Conservation (phyloP, 2,888 invertebrate genomes). For the Thymelicus sylvestris region DNA sequence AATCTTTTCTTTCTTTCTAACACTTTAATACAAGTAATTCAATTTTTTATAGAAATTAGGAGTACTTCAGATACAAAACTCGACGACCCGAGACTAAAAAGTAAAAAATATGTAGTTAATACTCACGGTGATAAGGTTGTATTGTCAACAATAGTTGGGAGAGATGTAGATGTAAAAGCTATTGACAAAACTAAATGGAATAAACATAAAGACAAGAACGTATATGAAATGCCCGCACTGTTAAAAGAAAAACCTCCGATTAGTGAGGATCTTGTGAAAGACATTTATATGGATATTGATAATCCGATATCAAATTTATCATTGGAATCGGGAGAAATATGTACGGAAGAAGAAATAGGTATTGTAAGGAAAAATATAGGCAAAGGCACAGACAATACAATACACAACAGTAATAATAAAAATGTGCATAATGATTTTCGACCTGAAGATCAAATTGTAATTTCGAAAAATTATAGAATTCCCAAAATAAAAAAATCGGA, state of each 20-base stretch:
- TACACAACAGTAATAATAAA: conserved; percentile 19
- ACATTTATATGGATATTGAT: conserved; percentile 57
- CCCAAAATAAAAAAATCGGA: conserved; percentile 47
- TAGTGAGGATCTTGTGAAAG: conserved; percentile 49
- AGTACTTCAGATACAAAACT: conserved; percentile 53
- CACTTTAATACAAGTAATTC: background rate
- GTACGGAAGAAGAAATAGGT: conserved; percentile 37
- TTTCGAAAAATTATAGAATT: conserved; percentile 47
- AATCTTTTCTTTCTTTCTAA: background rate
- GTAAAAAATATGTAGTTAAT: conserved; percentile 60
- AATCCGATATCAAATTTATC: conserved; percentile 52
- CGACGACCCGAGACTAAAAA: conserved; percentile 67
- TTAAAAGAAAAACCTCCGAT: conserved; percentile 39
- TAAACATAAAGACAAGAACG: conserved; percentile 43
- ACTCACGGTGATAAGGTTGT: conserved; percentile 51
- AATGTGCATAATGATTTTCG: conserved; percentile 21
- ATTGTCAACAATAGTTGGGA: conserved; percentile 53
- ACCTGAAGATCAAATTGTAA: conserved; percentile 2
- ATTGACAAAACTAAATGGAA: conserved; percentile 57
- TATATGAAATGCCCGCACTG: conserved; percentile 36
- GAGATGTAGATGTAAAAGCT: conserved; percentile 56
- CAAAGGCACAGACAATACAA: background rate
- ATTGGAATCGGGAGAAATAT: conserved; percentile 58
- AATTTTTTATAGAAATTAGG: conserved; percentile 67
- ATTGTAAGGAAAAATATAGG: background rate